Percentiles rank a stretch among this genome's conserved stretches.
Evolutionary conservation across 2,888 invertebrate genomes (phyloP).

Genomic region (Saturnia japonica): DNA sequence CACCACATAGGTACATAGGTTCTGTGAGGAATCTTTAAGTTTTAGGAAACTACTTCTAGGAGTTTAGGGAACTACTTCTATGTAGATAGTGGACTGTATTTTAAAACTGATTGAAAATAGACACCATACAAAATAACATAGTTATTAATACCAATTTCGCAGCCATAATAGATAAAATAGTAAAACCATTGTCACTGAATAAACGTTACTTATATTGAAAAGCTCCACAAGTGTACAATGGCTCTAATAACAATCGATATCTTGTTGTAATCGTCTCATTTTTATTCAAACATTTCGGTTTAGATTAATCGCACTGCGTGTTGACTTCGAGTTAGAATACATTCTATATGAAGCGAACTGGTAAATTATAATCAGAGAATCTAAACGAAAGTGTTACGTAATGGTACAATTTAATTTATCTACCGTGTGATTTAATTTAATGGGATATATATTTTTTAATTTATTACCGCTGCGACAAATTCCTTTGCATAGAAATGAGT

Average conservation of each 20-base stretch:
- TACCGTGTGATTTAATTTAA: constrained; percentile 18
- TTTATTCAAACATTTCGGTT: constrained; percentile 23
- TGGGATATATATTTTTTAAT: constrained; percentile 13
- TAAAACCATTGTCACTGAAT: too few species aligned
- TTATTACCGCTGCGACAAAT: constrained; percentile 14
- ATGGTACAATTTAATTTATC: constrained; percentile 16
- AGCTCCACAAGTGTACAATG: constrained; percentile 8
- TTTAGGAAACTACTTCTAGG: too few species aligned
- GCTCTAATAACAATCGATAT: constrained; percentile 12
- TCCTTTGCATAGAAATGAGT: constrained; percentile 12
- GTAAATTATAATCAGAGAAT: constrained; percentile 16
- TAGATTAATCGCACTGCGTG: constrained; percentile 24
- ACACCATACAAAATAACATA: not conserved
- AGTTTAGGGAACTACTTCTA: too few species aligned
- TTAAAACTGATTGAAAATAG: too few species aligned
- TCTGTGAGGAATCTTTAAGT: too few species aligned
- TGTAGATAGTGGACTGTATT: too few species aligned
- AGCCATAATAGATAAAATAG: not conserved
- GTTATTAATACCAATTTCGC: too few species aligned
- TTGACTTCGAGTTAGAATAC: constrained; percentile 8
- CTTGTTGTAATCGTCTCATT: constrained; percentile 23
- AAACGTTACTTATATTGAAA: not conserved
- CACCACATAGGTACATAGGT: too few species aligned
- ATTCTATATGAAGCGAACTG: constrained; percentile 8
- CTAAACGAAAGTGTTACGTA: constrained; percentile 18